phyloP scores from a whole-genome alignment of 1,140 invertebrate genomes.

The Dreissena rostriformis region DNA sequence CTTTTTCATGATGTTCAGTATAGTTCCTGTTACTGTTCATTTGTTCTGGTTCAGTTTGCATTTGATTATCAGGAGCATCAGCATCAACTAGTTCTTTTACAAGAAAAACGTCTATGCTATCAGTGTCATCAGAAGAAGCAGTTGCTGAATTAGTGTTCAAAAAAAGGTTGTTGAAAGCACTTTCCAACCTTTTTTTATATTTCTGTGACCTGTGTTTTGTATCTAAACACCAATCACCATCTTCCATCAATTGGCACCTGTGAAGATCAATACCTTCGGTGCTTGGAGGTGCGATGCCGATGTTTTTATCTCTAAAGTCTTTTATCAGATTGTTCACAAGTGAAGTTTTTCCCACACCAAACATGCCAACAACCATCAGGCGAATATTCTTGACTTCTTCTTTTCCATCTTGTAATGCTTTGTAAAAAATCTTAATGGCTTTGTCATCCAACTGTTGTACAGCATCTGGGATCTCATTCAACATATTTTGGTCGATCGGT shows the following conservation, averaged over 20 bases:
- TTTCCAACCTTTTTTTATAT: background rate
- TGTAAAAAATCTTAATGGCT: background rate
- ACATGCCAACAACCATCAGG: constrained; percentile 50
- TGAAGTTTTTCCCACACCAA: constrained; percentile 37
- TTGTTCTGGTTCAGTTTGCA: background rate
- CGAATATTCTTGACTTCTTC: constrained; percentile 16
- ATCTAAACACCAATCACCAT: background rate
- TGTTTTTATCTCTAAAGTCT: background rate
- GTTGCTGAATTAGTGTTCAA: too few relatives aligned
- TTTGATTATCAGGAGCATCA: background rate
- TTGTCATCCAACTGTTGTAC: constrained; percentile 1
- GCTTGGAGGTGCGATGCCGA: background rate
- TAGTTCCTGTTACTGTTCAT: background rate
- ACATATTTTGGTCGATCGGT: too few relatives aligned
- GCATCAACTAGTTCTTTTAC: background rate
- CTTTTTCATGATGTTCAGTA: too few relatives aligned
- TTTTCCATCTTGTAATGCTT: background rate
- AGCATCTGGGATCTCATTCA: constrained; percentile 9
- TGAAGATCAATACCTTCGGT: background rate
- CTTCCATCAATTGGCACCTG: background rate
- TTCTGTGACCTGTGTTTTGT: background rate
- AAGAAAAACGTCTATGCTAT: background rate
- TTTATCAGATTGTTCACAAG: constrained; percentile 24
- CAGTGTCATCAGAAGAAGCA: too few relatives aligned
- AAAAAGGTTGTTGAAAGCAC: background rate